Evolutionary conservation across 2,113 vertebrate species (phyloP), one percentile per base, ranked within the genome.

Genomic region (Heteronetta atricapilla): DNA sequence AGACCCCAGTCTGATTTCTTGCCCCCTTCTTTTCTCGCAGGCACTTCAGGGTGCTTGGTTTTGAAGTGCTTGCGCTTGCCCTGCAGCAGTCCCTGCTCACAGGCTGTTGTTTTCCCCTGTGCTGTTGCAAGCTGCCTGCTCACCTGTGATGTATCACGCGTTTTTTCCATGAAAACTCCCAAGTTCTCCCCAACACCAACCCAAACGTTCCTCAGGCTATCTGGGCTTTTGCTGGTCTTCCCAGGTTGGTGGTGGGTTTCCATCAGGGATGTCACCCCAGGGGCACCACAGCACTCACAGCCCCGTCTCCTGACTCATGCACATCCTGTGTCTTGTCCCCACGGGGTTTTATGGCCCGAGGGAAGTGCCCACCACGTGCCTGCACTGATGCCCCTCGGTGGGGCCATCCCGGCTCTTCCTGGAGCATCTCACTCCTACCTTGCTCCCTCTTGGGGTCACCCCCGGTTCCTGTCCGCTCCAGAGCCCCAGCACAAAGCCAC

Each of bases 201-300:
- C 40, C 19, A 66, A 40, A 40, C 86, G 23, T 58, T 95, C 58
- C 13, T 29, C 1, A 0, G 29, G 33, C 42, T 72, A 58, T 7
- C 0, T 0, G 42, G 28, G 20, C 4, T 68, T 82, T 72, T 82
- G 22, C 79, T 42, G 44, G 1, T 80, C 53, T 31, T 44, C 38
- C 29, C 15, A 6, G 38, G 8, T 34, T 7, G 2, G 29, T 88
- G 64, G 34, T n/a, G 55, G 21, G 6, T 70, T 86, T 48, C 59
- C 21, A 6, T 25, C 0, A 0, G 36, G 52, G 44, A 33, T 4
- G 1, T 33, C 14, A 4, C 20, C 8, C 18, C 2, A 1, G 12
- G 23, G 59, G 33, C 38, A 26, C 40, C 1, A 1, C 40, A 63
- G 31, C 17, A 26, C 0, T 38, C 3, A 2, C 33, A 28, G 67